Evolutionary conservation across 92 coral and sea anemone species (phyloP).

Genomic region (Pocillopora grandis): DNA sequence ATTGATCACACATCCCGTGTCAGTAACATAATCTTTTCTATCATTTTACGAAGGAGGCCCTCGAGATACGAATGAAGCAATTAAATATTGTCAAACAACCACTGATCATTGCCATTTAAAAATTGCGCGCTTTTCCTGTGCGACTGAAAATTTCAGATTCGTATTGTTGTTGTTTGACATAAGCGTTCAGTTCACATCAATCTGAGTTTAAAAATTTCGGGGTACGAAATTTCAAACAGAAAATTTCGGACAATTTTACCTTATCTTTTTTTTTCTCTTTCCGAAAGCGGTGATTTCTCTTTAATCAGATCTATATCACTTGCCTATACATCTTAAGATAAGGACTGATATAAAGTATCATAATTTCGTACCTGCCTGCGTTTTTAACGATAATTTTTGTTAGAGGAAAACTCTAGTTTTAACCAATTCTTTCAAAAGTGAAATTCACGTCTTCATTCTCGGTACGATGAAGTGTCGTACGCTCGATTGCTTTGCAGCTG

Average conservation of each 20-base stretch:
- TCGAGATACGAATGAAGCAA: conserved; percentile 30
- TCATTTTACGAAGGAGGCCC: conserved; percentile 16
- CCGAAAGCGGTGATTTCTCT: conserved; percentile 11
- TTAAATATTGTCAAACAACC: conserved; percentile 15
- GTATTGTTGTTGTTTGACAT: neutral
- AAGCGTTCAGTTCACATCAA: neutral
- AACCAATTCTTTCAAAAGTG: neutral
- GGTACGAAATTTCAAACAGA: neutral
- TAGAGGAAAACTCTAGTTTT: neutral
- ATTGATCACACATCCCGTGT: neutral
- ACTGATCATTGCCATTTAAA: neutral
- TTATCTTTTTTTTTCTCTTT: neutral
- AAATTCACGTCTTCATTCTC: neutral
- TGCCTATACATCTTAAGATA: conserved; percentile 5
- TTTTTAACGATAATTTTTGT: neutral
- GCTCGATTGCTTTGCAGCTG: neutral
- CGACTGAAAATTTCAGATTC: neutral
- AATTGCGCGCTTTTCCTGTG: neutral
- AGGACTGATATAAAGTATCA: conserved; percentile 3
- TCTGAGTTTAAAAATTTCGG: neutral
- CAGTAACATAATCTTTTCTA: neutral
- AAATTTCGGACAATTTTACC: neutral
- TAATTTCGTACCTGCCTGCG: conserved; percentile 7
- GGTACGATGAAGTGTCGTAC: neutral
- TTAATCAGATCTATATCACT: conserved; percentile 20